Conservation (phyloP, 2,113 vertebrate genomes). For the Progne subis region DNA sequence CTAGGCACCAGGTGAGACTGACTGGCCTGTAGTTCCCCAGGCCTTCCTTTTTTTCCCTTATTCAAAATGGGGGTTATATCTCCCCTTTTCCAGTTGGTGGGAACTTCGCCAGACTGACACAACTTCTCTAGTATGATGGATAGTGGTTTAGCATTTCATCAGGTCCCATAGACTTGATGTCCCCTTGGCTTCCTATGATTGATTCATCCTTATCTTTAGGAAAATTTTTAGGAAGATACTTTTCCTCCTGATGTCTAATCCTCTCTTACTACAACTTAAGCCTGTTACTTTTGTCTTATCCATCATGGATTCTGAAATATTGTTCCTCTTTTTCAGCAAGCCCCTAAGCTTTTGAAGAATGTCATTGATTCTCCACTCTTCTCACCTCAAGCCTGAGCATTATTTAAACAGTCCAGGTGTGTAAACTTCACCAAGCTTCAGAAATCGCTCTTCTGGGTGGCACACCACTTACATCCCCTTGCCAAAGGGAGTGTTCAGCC, state of each 20-base stretch:
- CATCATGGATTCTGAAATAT: neutral
- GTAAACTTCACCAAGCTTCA: neutral
- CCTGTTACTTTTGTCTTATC: neutral
- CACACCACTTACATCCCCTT: rapidly evolving
- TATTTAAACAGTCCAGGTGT: neutral
- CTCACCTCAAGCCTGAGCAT: neutral
- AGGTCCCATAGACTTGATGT: neutral
- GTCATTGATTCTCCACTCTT: neutral
- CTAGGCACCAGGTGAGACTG: neutral
- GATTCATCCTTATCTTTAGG: neutral
- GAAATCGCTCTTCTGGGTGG: neutral
- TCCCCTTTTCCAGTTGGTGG: neutral
- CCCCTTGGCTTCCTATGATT: neutral
- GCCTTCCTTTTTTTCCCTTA: neutral
- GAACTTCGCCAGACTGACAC: neutral
- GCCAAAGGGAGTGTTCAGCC: neutral
- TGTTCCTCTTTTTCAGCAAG: neutral
- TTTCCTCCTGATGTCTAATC: neutral
- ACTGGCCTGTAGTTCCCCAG: neutral
- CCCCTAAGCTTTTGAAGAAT: neutral
- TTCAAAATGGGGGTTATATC: neutral
- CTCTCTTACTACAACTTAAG: neutral
- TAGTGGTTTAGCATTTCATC: neutral
- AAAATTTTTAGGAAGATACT: neutral
- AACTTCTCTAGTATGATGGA: neutral